Percentiles rank a stretch among this genome's conserved stretches.
Conservation (phyloP, 2,113 vertebrate species). For the Onychostoma macrolepis region DNA sequence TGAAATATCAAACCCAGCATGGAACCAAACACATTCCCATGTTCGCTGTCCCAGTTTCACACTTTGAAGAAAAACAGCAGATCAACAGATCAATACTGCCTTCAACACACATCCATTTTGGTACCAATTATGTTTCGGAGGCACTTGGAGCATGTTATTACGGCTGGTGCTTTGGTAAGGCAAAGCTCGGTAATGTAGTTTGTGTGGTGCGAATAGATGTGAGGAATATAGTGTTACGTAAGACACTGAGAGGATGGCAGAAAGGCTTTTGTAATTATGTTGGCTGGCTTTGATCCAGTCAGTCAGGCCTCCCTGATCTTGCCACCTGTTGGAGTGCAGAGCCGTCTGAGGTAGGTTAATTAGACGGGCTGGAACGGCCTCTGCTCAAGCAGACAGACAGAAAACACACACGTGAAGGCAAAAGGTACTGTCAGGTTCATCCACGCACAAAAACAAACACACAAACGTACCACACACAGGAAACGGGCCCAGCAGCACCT, state of each 20-base stretch:
- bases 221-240: slow-evolving; percentile 58
- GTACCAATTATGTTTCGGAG: slow-evolving; percentile 39
- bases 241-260: slow-evolving; percentile 50
- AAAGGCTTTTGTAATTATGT: slow-evolving; percentile 72
- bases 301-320: slow-evolving; percentile 61
- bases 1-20: slow-evolving; percentile 70
- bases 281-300: slow-evolving; percentile 74
- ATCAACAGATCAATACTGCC: slow-evolving; percentile 50
- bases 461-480: not conserved
- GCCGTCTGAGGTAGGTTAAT: slow-evolving; percentile 70
- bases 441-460: slow-evolving; percentile 30
- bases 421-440: slow-evolving; percentile 38
- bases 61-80: slow-evolving; percentile 36
- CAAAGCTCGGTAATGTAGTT: slow-evolving; percentile 12
- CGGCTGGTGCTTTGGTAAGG: not conserved
- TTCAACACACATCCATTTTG: slow-evolving; percentile 34
- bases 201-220: slow-evolving; percentile 21
- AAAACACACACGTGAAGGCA: slow-evolving; percentile 26
- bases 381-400: slow-evolving; percentile 10
- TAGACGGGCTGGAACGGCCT: slow-evolving; percentile 55
- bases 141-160: slow-evolving; percentile 24
- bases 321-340: slow-evolving; percentile 73
- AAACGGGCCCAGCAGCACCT: slow-evolving; percentile 39
- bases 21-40: slow-evolving; percentile 39
- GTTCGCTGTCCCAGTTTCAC: slow-evolving; percentile 29